Conservation (phyloP, 2,113 vertebrate species). For the Prionailurus viverrinus region DNA sequence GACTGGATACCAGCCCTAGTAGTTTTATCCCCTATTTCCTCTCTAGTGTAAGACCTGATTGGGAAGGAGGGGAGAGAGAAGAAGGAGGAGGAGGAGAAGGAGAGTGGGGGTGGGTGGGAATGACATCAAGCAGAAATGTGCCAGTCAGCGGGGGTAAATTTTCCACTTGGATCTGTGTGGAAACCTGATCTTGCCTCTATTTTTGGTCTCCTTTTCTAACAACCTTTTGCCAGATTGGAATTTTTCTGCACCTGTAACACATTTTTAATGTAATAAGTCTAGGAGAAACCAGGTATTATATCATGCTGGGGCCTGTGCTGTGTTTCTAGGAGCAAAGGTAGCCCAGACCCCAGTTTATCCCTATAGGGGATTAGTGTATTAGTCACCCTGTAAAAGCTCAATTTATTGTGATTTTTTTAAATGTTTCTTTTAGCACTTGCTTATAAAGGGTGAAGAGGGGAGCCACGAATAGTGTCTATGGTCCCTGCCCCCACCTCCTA, state of each 20-base stretch:
- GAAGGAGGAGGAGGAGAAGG: neutral
- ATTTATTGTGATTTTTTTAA: conserved; percentile 84
- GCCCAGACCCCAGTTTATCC: conserved; percentile 82
- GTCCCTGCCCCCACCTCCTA: conserved; percentile 47
- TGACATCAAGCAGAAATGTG: conserved; percentile 88
- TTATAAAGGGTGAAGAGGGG: conserved; percentile 82
- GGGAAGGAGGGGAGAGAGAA: conserved; percentile 47
- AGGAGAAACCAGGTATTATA: conserved; percentile 86
- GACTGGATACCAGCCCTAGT: neutral
- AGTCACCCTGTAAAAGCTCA: conserved; percentile 85
- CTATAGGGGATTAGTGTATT: conserved; percentile 85
- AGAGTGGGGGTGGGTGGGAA: conserved; percentile 64
- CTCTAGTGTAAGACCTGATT: neutral
- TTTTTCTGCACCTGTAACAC: conserved; percentile 88
- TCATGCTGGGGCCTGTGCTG: conserved; percentile 79
- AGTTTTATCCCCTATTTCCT: conserved; percentile 58
- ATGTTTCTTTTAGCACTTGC: conserved; percentile 83
- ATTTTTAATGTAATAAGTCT: conserved; percentile 87
- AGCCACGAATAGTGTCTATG: conserved; percentile 69
- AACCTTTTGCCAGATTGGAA: conserved; percentile 86
- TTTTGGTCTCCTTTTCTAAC: conserved; percentile 87
- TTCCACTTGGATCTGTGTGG: conserved; percentile 87
- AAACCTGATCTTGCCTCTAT: conserved; percentile 87
- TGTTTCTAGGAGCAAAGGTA: conserved; percentile 82
- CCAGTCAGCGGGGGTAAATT: conserved; percentile 87